phyloP scores from a whole-genome alignment of 1,140 invertebrate species.

The Drosophila sp. region DNA sequence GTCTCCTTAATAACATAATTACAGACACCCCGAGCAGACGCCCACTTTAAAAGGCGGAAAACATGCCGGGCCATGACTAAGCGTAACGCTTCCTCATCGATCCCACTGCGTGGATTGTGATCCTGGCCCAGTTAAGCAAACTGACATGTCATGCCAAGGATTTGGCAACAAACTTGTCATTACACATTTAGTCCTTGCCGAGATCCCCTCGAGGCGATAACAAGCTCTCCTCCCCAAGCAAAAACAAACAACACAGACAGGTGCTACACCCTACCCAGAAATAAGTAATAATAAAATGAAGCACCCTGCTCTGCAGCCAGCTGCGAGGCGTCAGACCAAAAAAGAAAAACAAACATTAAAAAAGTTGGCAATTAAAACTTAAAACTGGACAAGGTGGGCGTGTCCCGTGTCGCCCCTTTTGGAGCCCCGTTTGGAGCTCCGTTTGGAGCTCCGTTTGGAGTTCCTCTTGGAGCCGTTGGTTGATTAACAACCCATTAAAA shows the following conservation, averaged over 20 bases:
- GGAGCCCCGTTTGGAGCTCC: neutral
- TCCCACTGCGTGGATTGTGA: constrained; percentile 7
- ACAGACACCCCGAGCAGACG: constrained; percentile 70
- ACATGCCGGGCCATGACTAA: constrained; percentile 64
- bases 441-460: neutral
- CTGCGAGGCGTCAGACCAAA: constrained; percentile 10
- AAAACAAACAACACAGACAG: constrained; percentile 48
- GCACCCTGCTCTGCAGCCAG: neutral
- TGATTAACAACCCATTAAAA: constrained; percentile 79
- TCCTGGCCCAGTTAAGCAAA: constrained; percentile 46
- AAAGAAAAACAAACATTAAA: constrained; percentile 31
- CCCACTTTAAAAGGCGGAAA: constrained; percentile 82
- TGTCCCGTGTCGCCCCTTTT: constrained; percentile 12
- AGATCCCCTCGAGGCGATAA: constrained; percentile 43
- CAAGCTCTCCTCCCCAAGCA: constrained; percentile 25
- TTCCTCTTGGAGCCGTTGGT: constrained; percentile 5
- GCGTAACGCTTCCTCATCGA: constrained; percentile 70
- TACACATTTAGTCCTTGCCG: constrained; percentile 61
- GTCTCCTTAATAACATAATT: constrained; percentile 80
- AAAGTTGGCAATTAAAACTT: constrained; percentile 49
- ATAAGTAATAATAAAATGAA: neutral
- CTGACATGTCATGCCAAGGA: constrained; percentile 73
- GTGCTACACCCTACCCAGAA: constrained; percentile 26
- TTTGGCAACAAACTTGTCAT: constrained; percentile 68
- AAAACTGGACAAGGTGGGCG: constrained; percentile 23